These are phyloP conservation scores for Leucoraja erinaceus DNA, from an alignment of 2,113 vertebrate genomes.

Conservation along the genomic window DNA sequence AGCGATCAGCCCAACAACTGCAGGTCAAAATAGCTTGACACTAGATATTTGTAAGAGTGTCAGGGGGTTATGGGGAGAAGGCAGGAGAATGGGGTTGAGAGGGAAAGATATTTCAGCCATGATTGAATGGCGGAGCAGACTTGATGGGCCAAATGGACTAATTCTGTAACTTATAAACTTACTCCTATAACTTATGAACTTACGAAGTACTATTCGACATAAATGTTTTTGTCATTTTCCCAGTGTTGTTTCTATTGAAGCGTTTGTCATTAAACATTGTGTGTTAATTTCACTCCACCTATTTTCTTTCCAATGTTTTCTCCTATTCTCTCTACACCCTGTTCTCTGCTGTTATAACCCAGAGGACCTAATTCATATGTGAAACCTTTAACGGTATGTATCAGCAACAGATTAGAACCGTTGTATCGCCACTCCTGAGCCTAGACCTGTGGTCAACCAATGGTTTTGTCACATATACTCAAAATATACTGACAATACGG, in stretches of 20 bases:
- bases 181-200: too few species aligned
- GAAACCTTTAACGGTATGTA: not conserved
- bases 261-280: not conserved
- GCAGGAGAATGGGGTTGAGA: too few species aligned
- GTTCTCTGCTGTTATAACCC: not conserved
- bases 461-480: not conserved
- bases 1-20: not conserved
- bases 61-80: too few species aligned
- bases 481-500: not conserved
- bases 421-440: not conserved
- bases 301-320: not conserved
- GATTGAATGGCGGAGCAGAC: too few species aligned
- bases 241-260: too few species aligned
- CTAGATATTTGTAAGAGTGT: too few species aligned
- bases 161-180: too few species aligned
- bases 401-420: not conserved
- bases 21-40: not conserved
- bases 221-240: too few species aligned
- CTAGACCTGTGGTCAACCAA: not conserved
- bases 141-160: too few species aligned
- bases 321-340: not conserved
- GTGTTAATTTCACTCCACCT: not conserved
- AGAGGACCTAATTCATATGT: not conserved
- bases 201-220: too few species aligned
- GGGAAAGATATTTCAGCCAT: too few species aligned